These are phyloP conservation scores for Therioaphis trifolii DNA, from an alignment of 2,888 invertebrate genomes.

Conservation along the genomic window DNA sequence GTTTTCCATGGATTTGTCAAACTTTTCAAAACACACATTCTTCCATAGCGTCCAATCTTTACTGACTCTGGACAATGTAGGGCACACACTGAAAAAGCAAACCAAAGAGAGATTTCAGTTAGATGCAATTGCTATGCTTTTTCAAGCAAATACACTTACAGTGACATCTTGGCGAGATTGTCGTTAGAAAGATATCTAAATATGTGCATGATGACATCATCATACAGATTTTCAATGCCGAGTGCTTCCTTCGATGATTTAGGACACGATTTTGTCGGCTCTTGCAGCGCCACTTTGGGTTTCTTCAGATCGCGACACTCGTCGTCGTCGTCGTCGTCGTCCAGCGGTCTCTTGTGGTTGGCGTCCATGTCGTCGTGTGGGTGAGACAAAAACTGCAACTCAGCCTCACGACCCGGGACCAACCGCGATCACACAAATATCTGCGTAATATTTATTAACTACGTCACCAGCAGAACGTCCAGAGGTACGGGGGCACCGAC, in stretches of 20 bases:
- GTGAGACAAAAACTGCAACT: no score
- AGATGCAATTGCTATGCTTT: not conserved
- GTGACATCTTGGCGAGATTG: slow-evolving; percentile 40
- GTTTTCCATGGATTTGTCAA: slow-evolving; percentile 46
- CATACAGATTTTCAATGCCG: slow-evolving; percentile 18
- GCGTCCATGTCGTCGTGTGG: slow-evolving; percentile 7
- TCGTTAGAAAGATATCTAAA: slow-evolving; percentile 39
- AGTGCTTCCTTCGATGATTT: not conserved
- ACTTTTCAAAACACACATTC: slow-evolving; percentile 7
- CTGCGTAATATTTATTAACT: no score
- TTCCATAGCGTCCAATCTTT: slow-evolving; percentile 56
- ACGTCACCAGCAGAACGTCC: not conserved
- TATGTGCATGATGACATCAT: slow-evolving; percentile 50
- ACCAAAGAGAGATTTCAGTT: not conserved
- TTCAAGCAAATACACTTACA: slow-evolving; percentile 1
- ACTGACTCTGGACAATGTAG: slow-evolving; percentile 35
- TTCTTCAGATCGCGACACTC: not conserved
- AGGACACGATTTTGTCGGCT: not conserved
- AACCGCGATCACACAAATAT: no score
- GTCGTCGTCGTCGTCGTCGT: slow-evolving; percentile 1
- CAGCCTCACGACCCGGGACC: no score
- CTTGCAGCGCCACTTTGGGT: not conserved
- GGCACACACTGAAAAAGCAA: slow-evolving; percentile 26
- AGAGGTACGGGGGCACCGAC: no score
- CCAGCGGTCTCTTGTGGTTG: slow-evolving; percentile 11